Evolutionary conservation across 2,797 vertebrate species (phyloP).

Genomic region (Channa striata): DNA sequence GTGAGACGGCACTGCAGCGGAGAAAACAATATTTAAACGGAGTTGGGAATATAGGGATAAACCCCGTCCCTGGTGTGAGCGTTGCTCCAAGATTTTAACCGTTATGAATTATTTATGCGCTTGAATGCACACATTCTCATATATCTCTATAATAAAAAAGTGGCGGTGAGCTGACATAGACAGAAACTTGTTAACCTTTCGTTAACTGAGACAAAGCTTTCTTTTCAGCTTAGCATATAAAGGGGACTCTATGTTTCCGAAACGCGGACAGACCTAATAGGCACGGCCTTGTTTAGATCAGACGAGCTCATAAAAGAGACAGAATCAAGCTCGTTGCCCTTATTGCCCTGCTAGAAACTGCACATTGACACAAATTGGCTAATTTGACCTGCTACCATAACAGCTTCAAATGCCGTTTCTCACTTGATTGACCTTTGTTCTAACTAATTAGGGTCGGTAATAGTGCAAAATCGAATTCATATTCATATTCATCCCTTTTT

Average conservation of each 20-base stretch:
- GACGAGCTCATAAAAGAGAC: constrained; percentile 52
- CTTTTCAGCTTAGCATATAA: constrained; percentile 50
- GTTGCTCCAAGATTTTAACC: constrained; percentile 15
- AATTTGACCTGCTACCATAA: constrained; percentile 2
- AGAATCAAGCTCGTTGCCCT: constrained; percentile 47
- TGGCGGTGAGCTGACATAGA: constrained; percentile 13
- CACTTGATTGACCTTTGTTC: neutral
- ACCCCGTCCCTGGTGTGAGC: neutral
- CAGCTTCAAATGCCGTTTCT: constrained; percentile 1
- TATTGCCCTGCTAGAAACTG: constrained; percentile 8
- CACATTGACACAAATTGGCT: constrained; percentile 9
- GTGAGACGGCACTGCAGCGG: constrained; percentile 6
- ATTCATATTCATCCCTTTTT: neutral
- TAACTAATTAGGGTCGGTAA: neutral
- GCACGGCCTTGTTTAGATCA: constrained; percentile 39
- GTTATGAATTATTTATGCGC: constrained; percentile 32
- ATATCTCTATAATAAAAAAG: constrained; percentile 14
- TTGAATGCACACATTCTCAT: constrained; percentile 17
- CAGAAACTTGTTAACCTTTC: constrained; percentile 41
- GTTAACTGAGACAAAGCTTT: constrained; percentile 48
- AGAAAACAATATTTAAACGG: constrained; percentile 1
- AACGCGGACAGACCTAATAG: constrained; percentile 52
- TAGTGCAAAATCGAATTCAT: neutral
- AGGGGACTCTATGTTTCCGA: constrained; percentile 51
- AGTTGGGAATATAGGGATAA: constrained; percentile 5